phyloP scores from a whole-genome alignment of 2,888 invertebrate species.

The Nymphalis polychloros region DNA sequence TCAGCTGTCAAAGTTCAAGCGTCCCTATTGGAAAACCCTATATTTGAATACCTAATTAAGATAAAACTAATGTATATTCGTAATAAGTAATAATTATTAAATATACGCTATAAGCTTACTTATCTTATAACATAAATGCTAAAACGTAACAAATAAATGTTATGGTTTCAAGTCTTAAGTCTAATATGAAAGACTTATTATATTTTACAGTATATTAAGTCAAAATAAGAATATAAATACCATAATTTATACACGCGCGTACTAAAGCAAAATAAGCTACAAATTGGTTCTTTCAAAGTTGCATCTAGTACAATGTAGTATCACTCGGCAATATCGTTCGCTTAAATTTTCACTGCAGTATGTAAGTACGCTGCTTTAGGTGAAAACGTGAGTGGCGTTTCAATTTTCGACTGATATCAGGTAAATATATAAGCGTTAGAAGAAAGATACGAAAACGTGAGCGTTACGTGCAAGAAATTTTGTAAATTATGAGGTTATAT shows the following conservation, averaged over 20 bases:
- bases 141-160: too few species aligned
- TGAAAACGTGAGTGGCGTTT: slow-evolving; percentile 37
- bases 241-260: neutral
- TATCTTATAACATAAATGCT: too few species aligned
- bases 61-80: too few species aligned
- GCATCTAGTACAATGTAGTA: slow-evolving; percentile 31
- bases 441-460: slow-evolving; percentile 36
- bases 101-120: too few species aligned
- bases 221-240: neutral
- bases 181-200: too few species aligned
- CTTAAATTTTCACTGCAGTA: slow-evolving; percentile 37
- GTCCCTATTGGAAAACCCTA: too few species aligned
- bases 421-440: slow-evolving; percentile 34
- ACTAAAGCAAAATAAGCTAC: slow-evolving; percentile 20
- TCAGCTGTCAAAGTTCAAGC: too few species aligned
- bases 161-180: too few species aligned
- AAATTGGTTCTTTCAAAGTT: slow-evolving; percentile 26
- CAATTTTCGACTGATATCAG: slow-evolving; percentile 34
- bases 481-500: slow-evolving; percentile 20
- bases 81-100: too few species aligned
- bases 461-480: slow-evolving; percentile 32
- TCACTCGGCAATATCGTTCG: slow-evolving; percentile 33
- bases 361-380: slow-evolving; percentile 38
- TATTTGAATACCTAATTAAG: too few species aligned
- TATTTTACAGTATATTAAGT: neutral